Conservation (phyloP, 2,797 vertebrate genomes). For the Diplodus sargus region DNA sequence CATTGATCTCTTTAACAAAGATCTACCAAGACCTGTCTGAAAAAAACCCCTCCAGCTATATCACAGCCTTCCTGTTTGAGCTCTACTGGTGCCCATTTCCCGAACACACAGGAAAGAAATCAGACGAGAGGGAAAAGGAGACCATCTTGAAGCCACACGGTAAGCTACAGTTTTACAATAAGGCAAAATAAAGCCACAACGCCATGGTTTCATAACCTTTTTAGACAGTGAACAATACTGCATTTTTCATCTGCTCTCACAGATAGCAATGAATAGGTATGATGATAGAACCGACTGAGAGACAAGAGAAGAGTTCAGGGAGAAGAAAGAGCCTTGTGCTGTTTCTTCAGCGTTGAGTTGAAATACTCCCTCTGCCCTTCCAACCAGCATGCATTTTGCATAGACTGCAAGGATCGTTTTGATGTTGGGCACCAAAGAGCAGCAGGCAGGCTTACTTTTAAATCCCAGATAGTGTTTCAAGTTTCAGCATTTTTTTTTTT, state of each 20-base stretch:
- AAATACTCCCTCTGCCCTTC: neutral
- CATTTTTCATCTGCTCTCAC: neutral
- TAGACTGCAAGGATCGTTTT: neutral
- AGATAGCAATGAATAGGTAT: neutral
- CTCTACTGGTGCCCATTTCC: neutral
- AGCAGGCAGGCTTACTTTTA: slow-evolving; percentile 17
- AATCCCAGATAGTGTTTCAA: slow-evolving; percentile 5
- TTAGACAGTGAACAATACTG: neutral
- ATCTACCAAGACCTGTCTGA: slow-evolving; percentile 52
- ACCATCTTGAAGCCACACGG: neutral
- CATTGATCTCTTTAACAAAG: slow-evolving; percentile 64
- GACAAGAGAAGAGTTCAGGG: neutral
- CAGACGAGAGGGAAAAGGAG: neutral
- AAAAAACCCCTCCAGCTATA: slow-evolving; percentile 14
- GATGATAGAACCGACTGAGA: slow-evolving; percentile 5
- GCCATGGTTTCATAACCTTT: neutral
- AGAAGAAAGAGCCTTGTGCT: neutral
- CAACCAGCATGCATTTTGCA: slow-evolving; percentile 16
- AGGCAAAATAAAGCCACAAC: neutral
- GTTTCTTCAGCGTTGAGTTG: slow-evolving; percentile 2
- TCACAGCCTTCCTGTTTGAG: neutral
- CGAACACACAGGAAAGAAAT: neutral
- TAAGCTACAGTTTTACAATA: neutral
- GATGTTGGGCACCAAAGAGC: neutral
- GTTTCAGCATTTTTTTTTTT: neutral